Base-by-base conservation (phyloP, 2,888 invertebrate species). In the Xiphydria camelus region DNA sequence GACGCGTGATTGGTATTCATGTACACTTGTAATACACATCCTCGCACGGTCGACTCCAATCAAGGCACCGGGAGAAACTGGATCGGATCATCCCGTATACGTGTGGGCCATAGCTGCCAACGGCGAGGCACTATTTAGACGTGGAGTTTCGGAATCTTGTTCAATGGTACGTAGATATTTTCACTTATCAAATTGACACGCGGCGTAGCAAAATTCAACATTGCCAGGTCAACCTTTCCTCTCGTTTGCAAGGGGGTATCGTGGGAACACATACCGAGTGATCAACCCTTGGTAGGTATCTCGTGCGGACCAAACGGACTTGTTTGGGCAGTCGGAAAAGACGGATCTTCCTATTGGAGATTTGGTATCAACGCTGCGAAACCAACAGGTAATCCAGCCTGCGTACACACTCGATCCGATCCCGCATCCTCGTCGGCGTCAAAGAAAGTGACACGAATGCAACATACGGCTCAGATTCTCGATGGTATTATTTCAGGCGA, bases 41-140 rank as follows among this genome's bases (percentile, higher is more conserved):
- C n/a, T n/a, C n/a, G n/a, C n/a, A n/a, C n/a, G n/a, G n/a, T 38
- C 15, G 7, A 36, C 12, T 12, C 1, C 10, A 12, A 37, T 73
- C 41, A 63, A 78, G 71, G 74, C 77, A 6, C 76, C 80, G 6
- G 68, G 73, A 32, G 79, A 80, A 55, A 75, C 76, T 48, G 59
- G 73, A 9, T 59, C 62, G 3, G 80, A 81, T 61, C 71, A 70
- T 32, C 61, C 66, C 43, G 79, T 87, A 12, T 79, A 82, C 10
- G 85, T 92, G 15, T 93, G 94, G 92, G 94, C 91, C 0, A 81
- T 94, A 17, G 91, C 93, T 29, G 78, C 86, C 7, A 89, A 88
- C 60, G 94, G 94, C 4, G 93, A 94, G 75, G 91, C 90, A 6
- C 83, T 95, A 50, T 86, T 88, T 59, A 79, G 94, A 39, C 82